phyloP scores from a whole-genome alignment of 2,888 invertebrate species.

The Tachina lurida region DNA sequence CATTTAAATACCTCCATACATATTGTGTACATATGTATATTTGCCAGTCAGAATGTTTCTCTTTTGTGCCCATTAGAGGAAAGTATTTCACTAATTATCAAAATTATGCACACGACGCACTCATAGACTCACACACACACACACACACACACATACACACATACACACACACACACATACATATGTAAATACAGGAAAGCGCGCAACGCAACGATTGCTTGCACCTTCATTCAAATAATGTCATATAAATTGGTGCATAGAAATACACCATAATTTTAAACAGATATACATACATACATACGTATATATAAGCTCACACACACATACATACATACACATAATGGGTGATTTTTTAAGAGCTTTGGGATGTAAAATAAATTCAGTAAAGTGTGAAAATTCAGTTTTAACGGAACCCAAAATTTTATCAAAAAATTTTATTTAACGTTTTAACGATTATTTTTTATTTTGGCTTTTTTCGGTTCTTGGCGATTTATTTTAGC shows the following conservation, averaged over 20 bases:
- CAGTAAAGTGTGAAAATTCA: no score
- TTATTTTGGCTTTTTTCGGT: no score
- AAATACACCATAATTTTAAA: not conserved
- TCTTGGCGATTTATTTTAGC: no score
- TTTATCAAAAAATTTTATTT: no score
- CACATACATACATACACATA: not conserved
- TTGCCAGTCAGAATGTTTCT: constrained; percentile 70
- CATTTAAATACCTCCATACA: constrained; percentile 68
- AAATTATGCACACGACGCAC: constrained; percentile 69
- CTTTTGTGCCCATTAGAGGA: constrained; percentile 71
- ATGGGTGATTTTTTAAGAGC: not conserved
- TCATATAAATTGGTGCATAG: constrained; percentile 62
- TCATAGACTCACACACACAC: not conserved
- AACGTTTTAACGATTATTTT: no score
- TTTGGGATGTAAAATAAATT: no score
- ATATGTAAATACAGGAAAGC: not conserved
- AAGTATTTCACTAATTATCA: constrained; percentile 72
- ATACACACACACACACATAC: not conserved
- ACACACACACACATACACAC: not conserved
- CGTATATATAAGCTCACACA: not conserved
- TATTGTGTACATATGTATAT: no score
- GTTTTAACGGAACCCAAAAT: no score
- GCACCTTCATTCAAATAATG: constrained; percentile 64
- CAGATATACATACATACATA: constrained; percentile 34
- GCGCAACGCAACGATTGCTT: constrained; percentile 43